Conservation (phyloP, 2,888 invertebrate species). For the Catocala fraxini region DNA sequence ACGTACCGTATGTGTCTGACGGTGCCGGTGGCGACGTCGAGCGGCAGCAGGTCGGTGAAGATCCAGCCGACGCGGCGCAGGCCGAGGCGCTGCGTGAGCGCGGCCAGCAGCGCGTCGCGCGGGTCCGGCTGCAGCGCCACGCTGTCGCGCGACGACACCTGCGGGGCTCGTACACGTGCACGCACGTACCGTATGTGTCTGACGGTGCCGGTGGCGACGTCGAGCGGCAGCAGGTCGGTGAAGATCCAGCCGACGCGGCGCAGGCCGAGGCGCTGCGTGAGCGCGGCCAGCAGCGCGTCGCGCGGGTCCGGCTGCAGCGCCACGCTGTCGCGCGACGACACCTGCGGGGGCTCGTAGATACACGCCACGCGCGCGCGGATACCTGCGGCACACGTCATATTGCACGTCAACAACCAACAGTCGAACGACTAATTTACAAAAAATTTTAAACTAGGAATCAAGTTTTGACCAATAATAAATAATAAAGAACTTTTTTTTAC, state of each 20-base stretch:
- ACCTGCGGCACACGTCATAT: too few species aligned
- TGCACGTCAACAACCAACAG: too few species aligned
- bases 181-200: constrained; percentile 82
- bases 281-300: constrained; percentile 90
- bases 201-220: constrained; percentile 95
- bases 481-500: too few species aligned
- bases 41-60: constrained; percentile 98
- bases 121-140: constrained; percentile 90
- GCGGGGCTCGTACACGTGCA: constrained; percentile 93
- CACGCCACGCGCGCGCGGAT: constrained; percentile 94
- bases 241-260: constrained; percentile 98
- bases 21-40: constrained; percentile 94
- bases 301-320: constrained; percentile 89
- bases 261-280: constrained; percentile 94
- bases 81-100: constrained; percentile 93
- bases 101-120: constrained; percentile 90
- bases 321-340: constrained; percentile 91
- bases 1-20: constrained; percentile 89
- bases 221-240: constrained; percentile 97
- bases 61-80: constrained; percentile 97
- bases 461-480: too few species aligned
- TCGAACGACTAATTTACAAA: too few species aligned
- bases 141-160: constrained; percentile 91
- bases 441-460: too few species aligned
- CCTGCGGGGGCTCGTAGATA: constrained; percentile 99